Conservation (phyloP, 1,140 invertebrate species). For the Chlorops oryzae region DNA sequence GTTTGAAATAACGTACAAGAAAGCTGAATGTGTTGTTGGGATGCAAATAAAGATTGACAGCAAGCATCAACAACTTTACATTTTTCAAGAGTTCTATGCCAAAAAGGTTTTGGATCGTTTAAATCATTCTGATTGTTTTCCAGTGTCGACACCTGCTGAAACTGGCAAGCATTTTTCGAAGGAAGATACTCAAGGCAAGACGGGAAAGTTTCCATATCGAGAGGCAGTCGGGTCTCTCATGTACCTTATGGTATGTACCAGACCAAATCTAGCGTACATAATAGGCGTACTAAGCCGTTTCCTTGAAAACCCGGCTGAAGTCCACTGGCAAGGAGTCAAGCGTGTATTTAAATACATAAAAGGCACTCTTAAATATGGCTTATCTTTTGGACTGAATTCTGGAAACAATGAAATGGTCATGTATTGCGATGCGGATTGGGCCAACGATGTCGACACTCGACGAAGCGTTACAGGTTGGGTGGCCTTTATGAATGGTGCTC, state of each 20-base stretch:
- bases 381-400: too few relatives aligned
- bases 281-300: constrained; percentile 33
- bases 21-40: constrained; percentile 9
- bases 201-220: constrained; percentile 8
- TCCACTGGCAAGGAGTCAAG: constrained; percentile 20
- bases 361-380: constrained; percentile 16
- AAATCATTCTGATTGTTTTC: constrained; percentile 5
- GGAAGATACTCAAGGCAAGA: neutral
- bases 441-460: constrained; percentile 31
- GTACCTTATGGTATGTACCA: constrained; percentile 36
- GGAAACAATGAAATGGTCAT: constrained; percentile 12
- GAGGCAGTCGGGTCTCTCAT: constrained; percentile 41
- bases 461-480: constrained; percentile 33
- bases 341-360: constrained; percentile 12
- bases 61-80: neutral
- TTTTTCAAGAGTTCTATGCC: constrained; percentile 6
- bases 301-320: constrained; percentile 38
- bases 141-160: constrained; percentile 7
- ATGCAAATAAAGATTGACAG: constrained; percentile 7
- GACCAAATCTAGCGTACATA: constrained; percentile 43
- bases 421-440: constrained; percentile 47
- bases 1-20: constrained; percentile 4
- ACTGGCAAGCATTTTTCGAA: constrained; percentile 1
- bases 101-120: neutral
- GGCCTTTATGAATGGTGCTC: constrained; percentile 32